Base-by-base conservation (phyloP, 2,888 invertebrate genomes). In the Luffia ferchaultella region DNA sequence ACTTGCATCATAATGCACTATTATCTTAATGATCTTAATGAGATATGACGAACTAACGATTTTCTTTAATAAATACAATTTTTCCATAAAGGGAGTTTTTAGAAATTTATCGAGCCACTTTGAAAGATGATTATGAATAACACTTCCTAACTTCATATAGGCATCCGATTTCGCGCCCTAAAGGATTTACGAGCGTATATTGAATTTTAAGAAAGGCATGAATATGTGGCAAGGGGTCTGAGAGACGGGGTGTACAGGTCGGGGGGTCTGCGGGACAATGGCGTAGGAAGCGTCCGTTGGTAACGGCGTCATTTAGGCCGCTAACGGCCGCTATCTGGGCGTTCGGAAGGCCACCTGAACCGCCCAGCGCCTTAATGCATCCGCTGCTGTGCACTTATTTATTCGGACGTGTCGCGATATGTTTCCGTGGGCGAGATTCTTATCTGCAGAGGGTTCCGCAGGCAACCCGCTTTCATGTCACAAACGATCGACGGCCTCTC, bases 281-380 rank as follows among this genome's bases (percentile, higher is more conserved):
- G 19, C 49, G 42, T 17, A 42, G 49, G 49, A 49, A 49, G 49
- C 42, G 7, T 18, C 18, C 40, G 20, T 17, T 43, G 76, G 76
- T 78, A 67, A 61, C 64, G 60, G 42, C 20, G 54, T 54, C 60
- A 59, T 57, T 60, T 74, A 73, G 68, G 68, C 66, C 70, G 70
- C 73, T 76, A 75, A 68, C 73, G 68, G 63, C 66, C 67, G 66
- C 63, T 66, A 66, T 49, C 49, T n/a, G 42, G 43, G 42, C 20
- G n/a, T n/a, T n/a, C 48, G 78, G 76, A 75, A 76, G 74, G 72
- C 74, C 74, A 74, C 74, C 49, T 20, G 43, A 73, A 20, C 65
- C 71, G 66, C 68, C 74, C 70, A 30, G 30, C 30, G 70, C 74
- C 76, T 74, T 80, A 78, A 79, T 78, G 76, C 77, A 73, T 79